Conservation (phyloP, 2,888 invertebrate species). For the Morpho helenor region DNA sequence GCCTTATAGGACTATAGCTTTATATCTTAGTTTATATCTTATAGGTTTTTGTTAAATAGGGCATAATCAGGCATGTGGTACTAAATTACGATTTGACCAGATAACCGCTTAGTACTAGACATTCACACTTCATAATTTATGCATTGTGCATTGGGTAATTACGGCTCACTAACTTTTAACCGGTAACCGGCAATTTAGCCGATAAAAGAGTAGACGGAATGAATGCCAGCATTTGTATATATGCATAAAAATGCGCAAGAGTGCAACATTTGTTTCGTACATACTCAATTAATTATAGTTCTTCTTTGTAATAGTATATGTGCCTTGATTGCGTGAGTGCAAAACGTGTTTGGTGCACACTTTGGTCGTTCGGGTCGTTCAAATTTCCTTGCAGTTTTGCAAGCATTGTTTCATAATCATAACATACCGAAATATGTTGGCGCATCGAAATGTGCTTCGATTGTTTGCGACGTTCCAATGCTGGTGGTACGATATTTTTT, state of each 20-base stretch:
- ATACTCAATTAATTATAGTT: slow-evolving; percentile 8
- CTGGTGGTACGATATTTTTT: slow-evolving; percentile 32
- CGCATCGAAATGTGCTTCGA: slow-evolving; percentile 50
- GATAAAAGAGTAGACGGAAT: slow-evolving; percentile 18
- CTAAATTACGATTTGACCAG: too few relatives aligned
- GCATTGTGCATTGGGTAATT: slow-evolving; percentile 25
- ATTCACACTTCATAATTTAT: neutral
- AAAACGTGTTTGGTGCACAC: slow-evolving; percentile 13
- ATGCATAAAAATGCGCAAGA: slow-evolving; percentile 5
- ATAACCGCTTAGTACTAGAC: too few relatives aligned
- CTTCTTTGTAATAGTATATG: slow-evolving; percentile 5
- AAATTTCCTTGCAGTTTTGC: slow-evolving; percentile 31
- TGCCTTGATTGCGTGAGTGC: slow-evolving; percentile 17
- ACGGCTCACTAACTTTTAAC: slow-evolving; percentile 27
- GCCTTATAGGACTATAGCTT: too few relatives aligned
- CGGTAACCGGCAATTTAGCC: slow-evolving; percentile 24
- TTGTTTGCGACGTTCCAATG: slow-evolving; percentile 41
- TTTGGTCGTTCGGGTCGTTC: slow-evolving; percentile 29
- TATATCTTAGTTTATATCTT: too few relatives aligned
- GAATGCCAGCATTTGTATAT: slow-evolving; percentile 8
- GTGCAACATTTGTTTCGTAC: slow-evolving; percentile 1
- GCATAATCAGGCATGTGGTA: too few relatives aligned
- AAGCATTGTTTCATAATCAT: slow-evolving; percentile 36
- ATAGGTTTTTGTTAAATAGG: too few relatives aligned
- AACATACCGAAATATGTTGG: slow-evolving; percentile 37